Base-by-base conservation (phyloP, 2,113 vertebrate genomes). In the Rhinolophus ferrumequinum region DNA sequence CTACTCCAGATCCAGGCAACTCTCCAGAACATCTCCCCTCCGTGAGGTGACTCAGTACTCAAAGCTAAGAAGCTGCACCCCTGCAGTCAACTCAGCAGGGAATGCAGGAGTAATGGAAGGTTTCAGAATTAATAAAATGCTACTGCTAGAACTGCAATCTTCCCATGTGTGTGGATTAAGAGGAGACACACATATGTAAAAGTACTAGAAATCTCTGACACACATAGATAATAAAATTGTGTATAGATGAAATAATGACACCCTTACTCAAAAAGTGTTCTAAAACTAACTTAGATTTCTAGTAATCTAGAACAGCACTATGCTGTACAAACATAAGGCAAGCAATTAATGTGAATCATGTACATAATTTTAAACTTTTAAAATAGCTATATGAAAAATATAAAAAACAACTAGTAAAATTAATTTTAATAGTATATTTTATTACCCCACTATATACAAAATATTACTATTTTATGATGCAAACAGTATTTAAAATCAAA, bases 21-120 rank as follows among this genome's bases (percentile, higher is more conserved):
- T 15, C 30, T 88, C 18, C 69, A 50, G 35, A 44, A 4, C 38
- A 12, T 15, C 41, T 26, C 5, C 21, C n/a, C 4, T 79, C 35
- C 75, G 28, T 2, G 26, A 3, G 9, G 11, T 44, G n/a, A 64
- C 64, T 54, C n/a, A 12, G 8, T 1, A 12, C 44, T 15, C 21
- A 67, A 79, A 60, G 26, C 62, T 79, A 19, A 54, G 44, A 52
- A 2, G 26, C 18, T 4, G 21, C 30, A 3, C 35, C 30, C 60
- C 77, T 28, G 5, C 8, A 11, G n/a, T 11, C 13, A 13, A 1
- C 38, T 58, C 64, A 21, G 28, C 41, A 30, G 26, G 16, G 5
- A 9, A 18, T 3, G 4, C 5, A 13, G 30, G 5, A 50, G 52
- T 14, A 0, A 8, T 60, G 6, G 14, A 14, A 41, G 5, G 3